A percentile compares a stretch with the other conserved stretches of the same genome.
These are phyloP conservation scores for Pteronura brasiliensis DNA, from an alignment of 2,113 vertebrate species.

Conservation along the genomic window DNA sequence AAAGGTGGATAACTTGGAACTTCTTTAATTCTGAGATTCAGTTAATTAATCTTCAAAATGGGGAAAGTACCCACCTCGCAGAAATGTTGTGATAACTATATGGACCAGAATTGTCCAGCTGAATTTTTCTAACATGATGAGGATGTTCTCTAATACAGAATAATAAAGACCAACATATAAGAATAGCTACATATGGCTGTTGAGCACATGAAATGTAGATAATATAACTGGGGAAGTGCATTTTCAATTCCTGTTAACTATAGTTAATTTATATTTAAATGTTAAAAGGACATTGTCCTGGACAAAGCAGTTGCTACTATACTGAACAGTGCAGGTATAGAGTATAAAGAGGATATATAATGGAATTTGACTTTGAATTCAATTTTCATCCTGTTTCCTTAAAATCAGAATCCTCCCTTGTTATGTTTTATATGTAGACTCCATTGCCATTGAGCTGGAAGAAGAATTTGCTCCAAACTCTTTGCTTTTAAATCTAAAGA, in stretches of 20 bases:
- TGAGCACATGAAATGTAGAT: neutral
- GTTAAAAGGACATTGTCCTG: neutral
- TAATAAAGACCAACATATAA: neutral
- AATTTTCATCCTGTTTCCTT: neutral
- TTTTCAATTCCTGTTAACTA: neutral
- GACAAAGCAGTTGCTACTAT: neutral
- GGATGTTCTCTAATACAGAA: neutral
- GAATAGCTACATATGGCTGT: neutral
- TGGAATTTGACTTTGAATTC: neutral
- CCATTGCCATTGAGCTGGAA: neutral
- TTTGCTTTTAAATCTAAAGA: neutral
- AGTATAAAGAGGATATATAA: neutral
- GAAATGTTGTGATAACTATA: neutral
- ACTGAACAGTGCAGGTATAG: neutral
- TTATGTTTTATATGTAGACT: neutral
- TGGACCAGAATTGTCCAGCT: neutral
- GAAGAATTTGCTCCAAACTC: neutral
- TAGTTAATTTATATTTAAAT: neutral
- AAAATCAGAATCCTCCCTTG: neutral
- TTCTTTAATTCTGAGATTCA: neutral
- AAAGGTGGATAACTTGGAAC: neutral
- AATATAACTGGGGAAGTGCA: neutral
- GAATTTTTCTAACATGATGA: neutral
- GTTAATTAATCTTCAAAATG: conserved; percentile 1
- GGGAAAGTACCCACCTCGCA: neutral